A percentile compares a stretch with the other conserved stretches of the same genome.
Conservation (phyloP, 1,140 invertebrate genomes). For the Drosophila punjabiensis region DNA sequence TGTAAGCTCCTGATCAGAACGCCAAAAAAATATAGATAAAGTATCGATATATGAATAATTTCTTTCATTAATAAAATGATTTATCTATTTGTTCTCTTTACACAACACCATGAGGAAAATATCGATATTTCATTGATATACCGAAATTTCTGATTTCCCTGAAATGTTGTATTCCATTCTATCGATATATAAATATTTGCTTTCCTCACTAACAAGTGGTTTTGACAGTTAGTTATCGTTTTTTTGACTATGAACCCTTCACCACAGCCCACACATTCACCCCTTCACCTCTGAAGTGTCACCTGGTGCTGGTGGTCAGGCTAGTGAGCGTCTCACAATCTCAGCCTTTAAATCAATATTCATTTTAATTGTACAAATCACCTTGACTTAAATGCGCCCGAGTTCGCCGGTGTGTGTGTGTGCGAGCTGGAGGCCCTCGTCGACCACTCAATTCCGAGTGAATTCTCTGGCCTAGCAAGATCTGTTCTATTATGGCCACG, state of each 20-base stretch:
- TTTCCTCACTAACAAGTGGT: background rate
- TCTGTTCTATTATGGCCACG: slow-evolving; percentile 73
- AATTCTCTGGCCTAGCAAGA: slow-evolving; percentile 49
- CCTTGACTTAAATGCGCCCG: slow-evolving; percentile 77
- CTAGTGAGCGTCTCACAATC: slow-evolving; percentile 47
- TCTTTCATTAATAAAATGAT: no score
- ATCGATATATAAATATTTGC: background rate
- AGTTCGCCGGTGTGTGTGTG: slow-evolving; percentile 17
- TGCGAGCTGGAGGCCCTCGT: slow-evolving; percentile 24
- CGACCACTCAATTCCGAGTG: slow-evolving; percentile 70
- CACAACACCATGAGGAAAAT: no score
- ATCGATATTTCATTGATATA: no score
- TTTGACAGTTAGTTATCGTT: background rate
- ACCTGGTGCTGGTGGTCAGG: slow-evolving; percentile 13
- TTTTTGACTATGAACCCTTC: slow-evolving; percentile 12
- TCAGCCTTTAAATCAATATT: slow-evolving; percentile 78
- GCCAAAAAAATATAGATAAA: no score
- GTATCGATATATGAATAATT: no score
- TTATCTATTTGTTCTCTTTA: no score
- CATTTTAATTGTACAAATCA: slow-evolving; percentile 83
- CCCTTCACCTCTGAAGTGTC: slow-evolving; percentile 31
- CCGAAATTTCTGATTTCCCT: no score
- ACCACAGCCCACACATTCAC: slow-evolving; percentile 25
- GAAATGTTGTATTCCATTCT: background rate
- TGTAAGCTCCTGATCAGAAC: no score